Evolutionary conservation across 2,888 invertebrate genomes (phyloP).

Genomic region (Elegia similella): DNA sequence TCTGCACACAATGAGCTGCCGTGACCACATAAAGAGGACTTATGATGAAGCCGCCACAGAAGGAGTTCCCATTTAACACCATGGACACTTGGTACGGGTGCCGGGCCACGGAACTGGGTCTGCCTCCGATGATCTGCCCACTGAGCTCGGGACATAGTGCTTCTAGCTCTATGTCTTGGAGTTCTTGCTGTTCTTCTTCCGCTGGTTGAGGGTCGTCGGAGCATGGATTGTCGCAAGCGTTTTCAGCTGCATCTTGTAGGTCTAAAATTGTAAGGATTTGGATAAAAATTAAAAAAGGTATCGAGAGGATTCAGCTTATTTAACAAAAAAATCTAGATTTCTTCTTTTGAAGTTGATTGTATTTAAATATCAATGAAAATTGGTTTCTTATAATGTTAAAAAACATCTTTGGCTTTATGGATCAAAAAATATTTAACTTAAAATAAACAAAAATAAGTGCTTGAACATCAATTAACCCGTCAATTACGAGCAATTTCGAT

Average conservation of each 20-base stretch:
- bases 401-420: too few species aligned
- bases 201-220: conserved; percentile 18
- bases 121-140: conserved; percentile 72
- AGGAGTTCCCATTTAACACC: conserved; percentile 71
- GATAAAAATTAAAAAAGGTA: too few species aligned
- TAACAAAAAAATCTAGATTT: too few species aligned
- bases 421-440: too few species aligned
- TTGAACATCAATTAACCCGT: too few species aligned
- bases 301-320: too few species aligned
- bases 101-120: conserved; percentile 60
- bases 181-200: conserved; percentile 39
- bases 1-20: conserved; percentile 73
- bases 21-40: conserved; percentile 65
- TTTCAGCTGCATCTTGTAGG: conserved; percentile 56
- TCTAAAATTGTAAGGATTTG: conserved; percentile 46
- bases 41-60: conserved; percentile 75
- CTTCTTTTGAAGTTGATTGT: too few species aligned
- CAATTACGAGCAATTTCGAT: too few species aligned
- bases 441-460: too few species aligned
- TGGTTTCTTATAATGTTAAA: too few species aligned
- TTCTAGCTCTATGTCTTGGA: conserved; percentile 53
- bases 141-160: conserved; percentile 67
- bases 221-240: conserved; percentile 32
- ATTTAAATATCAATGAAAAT: too few species aligned
- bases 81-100: conserved; percentile 74